Percentiles rank a stretch among this genome's conserved stretches.
These are phyloP conservation scores for Mystacides longicornis DNA, from an alignment of 2,888 invertebrate species.

Conservation along the genomic window DNA sequence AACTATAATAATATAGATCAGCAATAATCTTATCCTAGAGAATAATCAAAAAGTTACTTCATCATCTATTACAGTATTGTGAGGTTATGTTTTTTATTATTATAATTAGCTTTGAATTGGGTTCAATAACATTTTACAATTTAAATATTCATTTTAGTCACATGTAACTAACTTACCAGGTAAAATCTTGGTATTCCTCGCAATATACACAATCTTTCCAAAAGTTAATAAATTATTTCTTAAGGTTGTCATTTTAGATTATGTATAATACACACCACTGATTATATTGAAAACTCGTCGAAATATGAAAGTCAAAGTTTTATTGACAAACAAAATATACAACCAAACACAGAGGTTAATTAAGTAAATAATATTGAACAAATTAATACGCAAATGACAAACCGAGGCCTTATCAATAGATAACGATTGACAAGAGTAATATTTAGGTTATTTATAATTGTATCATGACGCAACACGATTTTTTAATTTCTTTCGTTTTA, in stretches of 20 bases:
- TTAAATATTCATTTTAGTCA: too few relatives aligned
- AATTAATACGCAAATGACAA: not conserved
- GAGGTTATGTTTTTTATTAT: too few relatives aligned
- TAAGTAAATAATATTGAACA: not conserved
- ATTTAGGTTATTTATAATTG: conserved; percentile 36
- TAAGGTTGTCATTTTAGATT: conserved; percentile 44
- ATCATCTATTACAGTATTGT: too few relatives aligned
- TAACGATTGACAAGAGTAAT: conserved; percentile 7
- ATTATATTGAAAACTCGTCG: too few relatives aligned
- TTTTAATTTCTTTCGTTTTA: conserved; percentile 20
- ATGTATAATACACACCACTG: too few relatives aligned
- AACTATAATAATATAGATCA: too few relatives aligned
- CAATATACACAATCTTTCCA: conserved; percentile 39
- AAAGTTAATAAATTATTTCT: conserved; percentile 45
- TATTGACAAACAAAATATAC: conserved; percentile 29
- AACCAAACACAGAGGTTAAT: not conserved
- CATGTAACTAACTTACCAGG: conserved; percentile 44
- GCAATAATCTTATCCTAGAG: too few relatives aligned
- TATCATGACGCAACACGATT: conserved; percentile 51
- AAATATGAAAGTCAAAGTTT: too few relatives aligned
- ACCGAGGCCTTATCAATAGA: conserved; percentile 1
- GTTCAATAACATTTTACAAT: too few relatives aligned
- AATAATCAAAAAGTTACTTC: too few relatives aligned
- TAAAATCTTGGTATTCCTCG: conserved; percentile 44
- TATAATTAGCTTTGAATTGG: too few relatives aligned